Evolutionary conservation across 1,140 invertebrate genomes (phyloP), one percentile per base, ranked within the genome.

Genomic region (Bombus soroeensis): DNA sequence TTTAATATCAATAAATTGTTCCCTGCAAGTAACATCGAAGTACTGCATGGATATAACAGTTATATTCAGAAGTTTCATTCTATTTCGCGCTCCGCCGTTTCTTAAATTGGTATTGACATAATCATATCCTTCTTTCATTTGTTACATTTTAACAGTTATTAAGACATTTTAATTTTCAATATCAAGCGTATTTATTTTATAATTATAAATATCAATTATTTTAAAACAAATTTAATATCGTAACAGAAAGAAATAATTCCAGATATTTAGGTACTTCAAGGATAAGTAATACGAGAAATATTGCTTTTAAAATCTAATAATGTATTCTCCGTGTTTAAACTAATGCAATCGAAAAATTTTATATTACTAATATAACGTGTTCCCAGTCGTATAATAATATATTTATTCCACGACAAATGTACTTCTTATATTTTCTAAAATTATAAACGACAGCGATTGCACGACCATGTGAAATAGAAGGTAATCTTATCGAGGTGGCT

Each of bases 351-450:
- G 13, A 15, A 8, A 32, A 66, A 34, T 18, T 0, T 8, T 66
- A 32, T 15, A 53, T 53, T 53, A 2, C 18, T 22, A 6, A 32
- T 18, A 66, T 32, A 32, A 2, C 15, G 13, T 0, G 6, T 53
- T 53, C 47, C 1, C 13, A 66, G 15, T 1, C 2, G n/a, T 66
- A 8, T 18, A 8, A 15, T 18, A 66, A 66, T 34, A 66, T 32
- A 15, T 8, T 22, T 9, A 68, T 68, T 37, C 18, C 10, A 28
- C 15, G n/a, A 66, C 2, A 13, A 15, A 32, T 32, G 13, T 83
- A 86, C 68, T 68, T 81, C 62, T 34, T 70, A 86, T 74, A 75
- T 81, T 84, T 64, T 43, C 71, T 53, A 78, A 88, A 88, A 87
- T 66, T 59, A 68, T 74, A 74, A 88, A 85, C 64, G 32, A 72